phyloP scores from a whole-genome alignment of 2,888 invertebrate genomes.

The Stramonita haemastoma region DNA sequence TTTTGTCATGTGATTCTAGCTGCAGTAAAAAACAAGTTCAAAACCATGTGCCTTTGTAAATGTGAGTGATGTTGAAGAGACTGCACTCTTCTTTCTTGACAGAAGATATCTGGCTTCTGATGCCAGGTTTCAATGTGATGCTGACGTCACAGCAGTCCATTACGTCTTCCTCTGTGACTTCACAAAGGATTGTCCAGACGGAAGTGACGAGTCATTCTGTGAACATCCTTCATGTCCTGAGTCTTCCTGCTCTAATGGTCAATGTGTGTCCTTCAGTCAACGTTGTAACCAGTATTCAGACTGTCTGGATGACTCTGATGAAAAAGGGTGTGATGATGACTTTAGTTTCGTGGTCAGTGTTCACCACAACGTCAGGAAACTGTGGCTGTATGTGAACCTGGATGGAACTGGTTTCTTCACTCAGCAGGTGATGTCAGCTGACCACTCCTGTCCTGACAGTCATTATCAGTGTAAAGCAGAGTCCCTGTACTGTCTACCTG shows the following conservation, averaged over 20 bases:
- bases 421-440: neutral
- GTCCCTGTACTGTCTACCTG: neutral
- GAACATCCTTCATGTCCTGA: neutral
- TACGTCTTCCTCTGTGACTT: slow-evolving; percentile 3
- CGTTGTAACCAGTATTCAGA: slow-evolving; percentile 8
- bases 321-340: neutral
- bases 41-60: neutral
- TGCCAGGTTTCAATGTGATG: neutral
- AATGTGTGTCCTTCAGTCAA: neutral
- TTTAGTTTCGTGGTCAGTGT: too few species aligned
- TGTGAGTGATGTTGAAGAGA: neutral
- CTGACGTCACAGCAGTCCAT: neutral
- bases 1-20: neutral
- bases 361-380: neutral
- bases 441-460: neutral
- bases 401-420: slow-evolving; percentile 15
- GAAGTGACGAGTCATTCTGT: slow-evolving; percentile 16
- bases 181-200: slow-evolving; percentile 2
- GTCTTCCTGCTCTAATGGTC: neutral
- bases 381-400: neutral
- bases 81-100: too few species aligned
- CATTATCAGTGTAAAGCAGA: neutral
- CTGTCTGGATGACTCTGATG: slow-evolving; percentile 11
- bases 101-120: neutral
- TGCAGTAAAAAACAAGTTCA: neutral